Conservation (phyloP, 2,797 vertebrate genomes). For the Sebastes trivittatus region DNA sequence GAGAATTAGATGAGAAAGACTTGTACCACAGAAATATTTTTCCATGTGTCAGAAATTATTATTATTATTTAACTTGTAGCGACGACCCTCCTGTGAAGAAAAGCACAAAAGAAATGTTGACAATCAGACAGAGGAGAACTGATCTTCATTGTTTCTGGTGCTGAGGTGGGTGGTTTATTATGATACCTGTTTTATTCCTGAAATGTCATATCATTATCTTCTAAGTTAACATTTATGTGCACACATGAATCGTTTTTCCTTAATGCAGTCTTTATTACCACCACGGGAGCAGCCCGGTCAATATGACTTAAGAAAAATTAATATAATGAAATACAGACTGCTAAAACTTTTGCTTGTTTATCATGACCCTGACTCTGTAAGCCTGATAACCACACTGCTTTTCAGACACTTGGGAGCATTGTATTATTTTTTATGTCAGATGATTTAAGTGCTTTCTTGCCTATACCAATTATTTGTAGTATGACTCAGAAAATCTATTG, state of each 20-base stretch:
- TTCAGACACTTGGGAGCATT: conserved; percentile 42
- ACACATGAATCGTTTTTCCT: conserved; percentile 22
- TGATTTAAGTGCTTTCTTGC: conserved; percentile 55
- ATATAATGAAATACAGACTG: conserved; percentile 18
- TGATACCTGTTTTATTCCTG: conserved; percentile 50
- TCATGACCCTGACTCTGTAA: conserved; percentile 28
- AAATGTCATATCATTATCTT: conserved; percentile 61
- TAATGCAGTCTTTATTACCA: conserved; percentile 20
- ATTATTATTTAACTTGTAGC: conserved; percentile 64
- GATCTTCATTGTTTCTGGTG: conserved; percentile 61
- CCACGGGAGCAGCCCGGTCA: conserved; percentile 1
- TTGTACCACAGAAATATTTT: conserved; percentile 61
- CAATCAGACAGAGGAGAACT: conserved; percentile 73
- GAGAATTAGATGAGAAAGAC: conserved; percentile 57
- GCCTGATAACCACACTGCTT: conserved; percentile 50
- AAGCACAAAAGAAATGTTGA: conserved; percentile 81
- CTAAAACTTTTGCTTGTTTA: conserved; percentile 32
- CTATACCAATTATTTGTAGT: conserved; percentile 64
- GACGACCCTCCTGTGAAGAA: conserved; percentile 31
- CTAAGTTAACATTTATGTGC: conserved; percentile 29
- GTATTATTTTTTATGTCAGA: conserved; percentile 11
- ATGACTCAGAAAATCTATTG: conserved; percentile 52
- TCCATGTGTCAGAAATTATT: conserved; percentile 52
- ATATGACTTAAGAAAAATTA: background rate
- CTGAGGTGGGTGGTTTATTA: conserved; percentile 44